Conservation (phyloP, 2,888 invertebrate genomes). For the Lochmaea capreae region DNA sequence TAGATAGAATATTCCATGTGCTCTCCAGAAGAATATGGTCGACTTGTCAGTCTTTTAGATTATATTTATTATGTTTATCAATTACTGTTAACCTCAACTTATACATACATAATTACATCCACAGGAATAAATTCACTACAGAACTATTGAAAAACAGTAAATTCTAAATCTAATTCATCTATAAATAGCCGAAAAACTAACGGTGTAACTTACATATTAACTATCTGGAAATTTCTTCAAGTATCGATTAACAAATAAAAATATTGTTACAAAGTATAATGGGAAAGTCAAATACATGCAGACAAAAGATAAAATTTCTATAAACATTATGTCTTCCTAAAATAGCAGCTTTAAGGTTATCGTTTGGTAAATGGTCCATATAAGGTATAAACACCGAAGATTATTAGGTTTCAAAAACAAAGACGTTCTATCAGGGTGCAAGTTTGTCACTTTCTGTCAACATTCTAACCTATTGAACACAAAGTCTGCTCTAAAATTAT, state of each 20-base stretch:
- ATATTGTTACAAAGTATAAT: constrained; percentile 34
- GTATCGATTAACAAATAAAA: constrained; percentile 14
- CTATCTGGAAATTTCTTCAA: neutral
- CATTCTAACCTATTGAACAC: no score
- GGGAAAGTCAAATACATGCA: constrained; percentile 39
- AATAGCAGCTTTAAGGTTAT: constrained; percentile 49
- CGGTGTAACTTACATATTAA: neutral
- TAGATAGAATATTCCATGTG: no score
- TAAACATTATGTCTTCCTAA: constrained; percentile 44
- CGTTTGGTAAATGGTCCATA: constrained; percentile 49
- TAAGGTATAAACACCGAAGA: constrained; percentile 49
- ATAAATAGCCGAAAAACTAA: no score
- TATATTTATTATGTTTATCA: no score
- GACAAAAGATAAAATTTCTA: constrained; percentile 42
- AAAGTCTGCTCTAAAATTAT: neutral
- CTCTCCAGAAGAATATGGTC: no score
- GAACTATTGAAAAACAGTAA: no score
- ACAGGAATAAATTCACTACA: no score
- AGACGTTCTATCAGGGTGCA: neutral
- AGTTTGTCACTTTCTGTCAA: neutral
- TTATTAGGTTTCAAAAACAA: constrained; percentile 32
- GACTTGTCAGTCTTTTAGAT: no score
- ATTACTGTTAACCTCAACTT: no score
- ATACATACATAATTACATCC: no score
- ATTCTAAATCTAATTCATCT: no score